These are phyloP conservation scores for Conops quadrifasciatus DNA, from an alignment of 2,888 invertebrate species.

Conservation along the genomic window DNA sequence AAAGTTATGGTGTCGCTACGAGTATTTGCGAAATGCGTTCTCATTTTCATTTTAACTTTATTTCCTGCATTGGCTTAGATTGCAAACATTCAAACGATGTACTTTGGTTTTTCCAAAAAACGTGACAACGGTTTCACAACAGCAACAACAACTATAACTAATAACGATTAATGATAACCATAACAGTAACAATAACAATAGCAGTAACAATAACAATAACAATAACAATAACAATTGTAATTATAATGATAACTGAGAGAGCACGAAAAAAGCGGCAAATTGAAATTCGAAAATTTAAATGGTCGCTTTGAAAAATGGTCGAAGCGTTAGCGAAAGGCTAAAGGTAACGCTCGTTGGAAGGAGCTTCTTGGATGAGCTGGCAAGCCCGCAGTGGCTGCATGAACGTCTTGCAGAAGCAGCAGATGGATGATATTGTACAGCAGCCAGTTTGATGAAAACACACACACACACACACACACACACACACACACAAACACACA, in stretches of 20 bases:
- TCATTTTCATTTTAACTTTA: not conserved
- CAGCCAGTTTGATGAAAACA: slow-evolving; percentile 32
- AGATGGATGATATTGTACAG: not conserved
- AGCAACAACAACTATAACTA: not conserved
- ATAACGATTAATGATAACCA: not conserved
- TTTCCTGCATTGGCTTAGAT: not conserved
- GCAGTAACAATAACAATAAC: not conserved
- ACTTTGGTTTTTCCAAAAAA: not conserved
- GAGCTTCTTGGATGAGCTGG: not conserved
- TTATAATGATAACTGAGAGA: not conserved
- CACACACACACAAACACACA: not conserved
- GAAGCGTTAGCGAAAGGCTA: not conserved
- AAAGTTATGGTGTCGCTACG: not conserved
- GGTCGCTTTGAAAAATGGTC: slow-evolving; percentile 13
- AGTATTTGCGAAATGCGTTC: not conserved
- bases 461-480: slow-evolving; percentile 10
- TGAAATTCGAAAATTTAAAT: not conserved
- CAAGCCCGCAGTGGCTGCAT: not conserved
- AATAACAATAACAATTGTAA: not conserved
- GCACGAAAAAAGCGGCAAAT: not conserved
- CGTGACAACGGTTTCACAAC: slow-evolving; percentile 19
- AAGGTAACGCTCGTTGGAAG: not conserved
- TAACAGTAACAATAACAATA: not conserved
- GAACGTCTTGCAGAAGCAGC: not conserved
- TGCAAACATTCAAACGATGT: not conserved